phyloP scores from a whole-genome alignment of 2,888 invertebrate genomes.

The Gastrophysa polygoni region DNA sequence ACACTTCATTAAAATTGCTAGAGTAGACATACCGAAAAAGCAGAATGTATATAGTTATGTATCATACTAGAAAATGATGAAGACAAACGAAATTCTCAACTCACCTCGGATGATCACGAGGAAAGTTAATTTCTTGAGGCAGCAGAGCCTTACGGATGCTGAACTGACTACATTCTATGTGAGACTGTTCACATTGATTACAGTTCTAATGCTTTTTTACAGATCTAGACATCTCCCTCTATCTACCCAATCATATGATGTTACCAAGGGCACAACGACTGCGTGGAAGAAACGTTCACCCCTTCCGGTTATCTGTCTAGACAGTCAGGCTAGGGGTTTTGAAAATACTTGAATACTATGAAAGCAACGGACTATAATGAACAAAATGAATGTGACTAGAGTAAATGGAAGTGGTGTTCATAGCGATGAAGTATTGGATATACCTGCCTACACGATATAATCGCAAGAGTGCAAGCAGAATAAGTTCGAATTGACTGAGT shows the following conservation, averaged over 20 bases:
- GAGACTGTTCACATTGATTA: constrained; percentile 45
- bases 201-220: constrained; percentile 24
- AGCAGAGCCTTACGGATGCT: constrained; percentile 42
- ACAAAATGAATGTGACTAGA: too few relatives aligned
- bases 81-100: neutral
- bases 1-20: too few relatives aligned
- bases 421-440: too few relatives aligned
- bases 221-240: neutral
- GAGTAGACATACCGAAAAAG: too few relatives aligned
- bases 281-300: constrained; percentile 12
- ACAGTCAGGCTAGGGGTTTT: too few relatives aligned
- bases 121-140: constrained; percentile 20
- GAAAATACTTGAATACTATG: neutral
- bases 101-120: neutral
- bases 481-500: too few relatives aligned
- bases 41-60: too few relatives aligned
- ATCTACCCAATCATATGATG: constrained; percentile 18
- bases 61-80: too few relatives aligned
- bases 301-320: too few relatives aligned
- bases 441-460: too few relatives aligned
- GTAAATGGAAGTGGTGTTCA: too few relatives aligned
- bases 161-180: constrained; percentile 54
- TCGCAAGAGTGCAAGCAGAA: too few relatives aligned
- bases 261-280: constrained; percentile 22
- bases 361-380: neutral